A percentile compares a stretch with the other conserved stretches of the same genome.
These are phyloP conservation scores for Fissipunctia ypsillon DNA, from an alignment of 2,888 invertebrate species.

Conservation along the genomic window DNA sequence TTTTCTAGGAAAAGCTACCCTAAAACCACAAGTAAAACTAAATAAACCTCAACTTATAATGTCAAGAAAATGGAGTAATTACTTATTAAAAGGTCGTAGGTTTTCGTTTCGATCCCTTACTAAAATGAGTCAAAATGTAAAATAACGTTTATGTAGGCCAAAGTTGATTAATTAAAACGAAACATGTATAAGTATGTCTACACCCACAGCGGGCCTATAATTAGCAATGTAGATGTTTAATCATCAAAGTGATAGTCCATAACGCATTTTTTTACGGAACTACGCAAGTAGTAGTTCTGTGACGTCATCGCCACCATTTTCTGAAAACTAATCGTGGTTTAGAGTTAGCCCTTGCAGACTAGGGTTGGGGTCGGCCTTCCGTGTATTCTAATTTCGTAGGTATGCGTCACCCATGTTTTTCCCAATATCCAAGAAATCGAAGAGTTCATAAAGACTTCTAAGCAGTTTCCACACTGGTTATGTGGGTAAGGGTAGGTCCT, in stretches of 20 bases:
- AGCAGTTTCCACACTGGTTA: neutral
- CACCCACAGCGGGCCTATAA: slow-evolving; percentile 26
- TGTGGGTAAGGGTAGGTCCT: slow-evolving; percentile 7
- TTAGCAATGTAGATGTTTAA: slow-evolving; percentile 39
- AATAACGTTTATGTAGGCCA: slow-evolving; percentile 7
- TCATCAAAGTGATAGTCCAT: slow-evolving; percentile 49
- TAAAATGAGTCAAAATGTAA: slow-evolving; percentile 2
- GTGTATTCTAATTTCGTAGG: slow-evolving; percentile 38
- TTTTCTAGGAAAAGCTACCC: neutral
- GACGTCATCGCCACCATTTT: slow-evolving; percentile 50
- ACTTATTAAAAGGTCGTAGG: too few relatives aligned
- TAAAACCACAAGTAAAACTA: neutral
- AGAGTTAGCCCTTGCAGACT: slow-evolving; percentile 9
- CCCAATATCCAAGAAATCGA: slow-evolving; percentile 20
- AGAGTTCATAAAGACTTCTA: slow-evolving; percentile 9
- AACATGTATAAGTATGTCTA: slow-evolving; percentile 41
- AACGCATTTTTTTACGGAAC: slow-evolving; percentile 23
- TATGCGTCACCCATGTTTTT: slow-evolving; percentile 44
- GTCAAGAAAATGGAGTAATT: neutral
- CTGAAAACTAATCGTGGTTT: slow-evolving; percentile 13
- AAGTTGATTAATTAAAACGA: slow-evolving; percentile 28
- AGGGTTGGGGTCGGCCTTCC: neutral
- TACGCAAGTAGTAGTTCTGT: slow-evolving; percentile 2
- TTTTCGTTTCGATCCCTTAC: neutral
- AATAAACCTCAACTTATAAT: neutral